Base-by-base conservation (phyloP, 2,797 vertebrate genomes). In the Siniperca obscura region DNA sequence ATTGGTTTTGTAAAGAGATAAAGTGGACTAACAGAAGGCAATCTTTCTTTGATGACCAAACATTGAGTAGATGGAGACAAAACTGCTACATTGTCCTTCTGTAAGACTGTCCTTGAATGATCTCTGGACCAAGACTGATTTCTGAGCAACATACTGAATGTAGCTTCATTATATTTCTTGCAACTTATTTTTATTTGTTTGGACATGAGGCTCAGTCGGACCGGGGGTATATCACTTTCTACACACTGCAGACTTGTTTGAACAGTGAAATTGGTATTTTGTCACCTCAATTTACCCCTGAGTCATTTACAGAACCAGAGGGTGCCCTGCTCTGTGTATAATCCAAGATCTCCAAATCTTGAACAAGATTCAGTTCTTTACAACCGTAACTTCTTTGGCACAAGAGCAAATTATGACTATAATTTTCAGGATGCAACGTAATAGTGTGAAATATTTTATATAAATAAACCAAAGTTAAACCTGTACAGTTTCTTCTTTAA, bases 211-310 rank as follows among this genome's bases (percentile, higher is more conserved):
- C 84, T 67, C 70, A 64, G 71, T 77, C 16, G n/a, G 53, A 75
- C 80, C 46, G 21, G 9, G 57, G 61, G 36, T 78, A 25, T 82
- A 80, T 91, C 75, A 59, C 70, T 76, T 67, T 78, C 66, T 85
- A 50, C 44, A 60, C 62, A 46, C 65, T 55, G 71, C 80, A 22
- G 76, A 75, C 42, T 73, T 90, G 87, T 91, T 89, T 89, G 85
- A 84, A 87, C 76, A 89, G 80, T 74, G 74, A 84, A 89, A 91
- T 89, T 87, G 78, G 53, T 87, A 74, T 88, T 86, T 82, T 40
- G 61, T 70, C 83, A 76, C 74, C 82, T 86, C 64, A 78, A 21
- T 82, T 91, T 84, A 77, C 72, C 50, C 34, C 73, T 8, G 16
- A 77, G 48, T 55, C 25, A 19, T 81, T 85, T 81, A 77, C 59